These are phyloP conservation scores for Blastobasis adustella DNA, from an alignment of 2,888 invertebrate species.

Conservation along the genomic window DNA sequence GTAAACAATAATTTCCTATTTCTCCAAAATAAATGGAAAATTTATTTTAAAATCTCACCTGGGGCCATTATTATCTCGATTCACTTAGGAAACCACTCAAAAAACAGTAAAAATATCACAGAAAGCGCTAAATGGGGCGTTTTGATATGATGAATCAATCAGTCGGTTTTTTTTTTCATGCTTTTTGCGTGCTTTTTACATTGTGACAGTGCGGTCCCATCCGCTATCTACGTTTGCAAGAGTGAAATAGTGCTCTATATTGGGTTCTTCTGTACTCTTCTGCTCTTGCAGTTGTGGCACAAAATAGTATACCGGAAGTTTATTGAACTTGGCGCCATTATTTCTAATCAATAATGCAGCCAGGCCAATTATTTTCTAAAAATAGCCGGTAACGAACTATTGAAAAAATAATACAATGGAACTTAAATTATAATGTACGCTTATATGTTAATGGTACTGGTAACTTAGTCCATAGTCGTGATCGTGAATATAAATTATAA, in stretches of 20 bases:
- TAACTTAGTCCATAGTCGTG: too few species aligned
- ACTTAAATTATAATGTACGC: too few species aligned
- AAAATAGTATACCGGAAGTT: constrained; percentile 11
- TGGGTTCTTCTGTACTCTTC: not conserved
- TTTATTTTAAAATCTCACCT: constrained; percentile 37
- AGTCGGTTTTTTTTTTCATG: constrained; percentile 25
- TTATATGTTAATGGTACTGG: too few species aligned
- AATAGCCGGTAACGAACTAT: not conserved
- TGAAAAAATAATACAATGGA: too few species aligned
- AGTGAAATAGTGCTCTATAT: constrained; percentile 1
- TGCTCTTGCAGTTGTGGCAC: not conserved
- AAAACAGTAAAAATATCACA: constrained; percentile 11
- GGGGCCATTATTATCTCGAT: constrained; percentile 39
- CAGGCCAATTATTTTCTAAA: not conserved
- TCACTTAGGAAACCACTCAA: constrained; percentile 13
- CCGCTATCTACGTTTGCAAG: not conserved
- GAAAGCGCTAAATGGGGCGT: constrained; percentile 26
- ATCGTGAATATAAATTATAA: constrained; percentile 3
- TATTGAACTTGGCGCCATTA: constrained; percentile 17
- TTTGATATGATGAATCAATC: constrained; percentile 27
- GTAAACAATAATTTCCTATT: constrained; percentile 22
- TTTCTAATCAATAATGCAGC: constrained; percentile 11
- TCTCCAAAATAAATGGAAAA: not conserved
- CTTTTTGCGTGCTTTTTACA: constrained; percentile 18
- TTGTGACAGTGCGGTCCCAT: not conserved